Base-by-base conservation (phyloP, 2,113 vertebrate species). In the Cathartes aura region DNA sequence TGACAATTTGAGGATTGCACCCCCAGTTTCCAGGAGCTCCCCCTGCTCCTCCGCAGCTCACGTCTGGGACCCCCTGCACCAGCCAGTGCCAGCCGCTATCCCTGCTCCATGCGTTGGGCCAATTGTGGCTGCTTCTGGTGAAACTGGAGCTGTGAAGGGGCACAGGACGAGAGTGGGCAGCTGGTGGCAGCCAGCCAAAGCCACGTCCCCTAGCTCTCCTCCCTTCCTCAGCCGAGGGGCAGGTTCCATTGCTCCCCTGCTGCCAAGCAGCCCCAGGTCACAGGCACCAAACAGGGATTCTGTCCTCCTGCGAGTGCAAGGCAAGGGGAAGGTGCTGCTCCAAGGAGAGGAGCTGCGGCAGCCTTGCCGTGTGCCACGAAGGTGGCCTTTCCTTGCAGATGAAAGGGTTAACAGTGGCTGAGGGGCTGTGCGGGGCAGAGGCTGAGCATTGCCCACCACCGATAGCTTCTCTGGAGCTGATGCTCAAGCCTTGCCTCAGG, bases 361-460 rank as follows among this genome's bases (percentile, higher is more conserved):
- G 52, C 59, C 45, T 40, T 32, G 36, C 52, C 3, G 2, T 27
- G 67, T 20, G 30, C 59, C 53, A 7, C 8, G 2, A 24, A 26
- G 32, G 30, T 9, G 8, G 40, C 80, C 3, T 42, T 32, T 24
- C 62, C 0, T 0, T 13, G 59, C 0, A 15, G 45, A 2, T 58
- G 29, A 7, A 75, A 45, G 70, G 70, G 73, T 66, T 92, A 64
- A 52, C 0, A 0, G 64, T 2, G 74, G n/a, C 74, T 3, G 22
- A 5, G 50, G 52, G 50, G 38, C 40, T 45, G 27, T 2, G 50
- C 3, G 3, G 66, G 32, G 15, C 85, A 56, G 43, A 18, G 3
- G 7, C 68, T 19, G 78, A 59, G 47, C 62, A 13, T 15, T 15
- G 3, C 62, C 47, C 30, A 1, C 5, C 20, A 1, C 8, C 2